These are phyloP conservation scores for Gerris buenoi DNA, from an alignment of 1,140 invertebrate species.

Conservation along the genomic window DNA sequence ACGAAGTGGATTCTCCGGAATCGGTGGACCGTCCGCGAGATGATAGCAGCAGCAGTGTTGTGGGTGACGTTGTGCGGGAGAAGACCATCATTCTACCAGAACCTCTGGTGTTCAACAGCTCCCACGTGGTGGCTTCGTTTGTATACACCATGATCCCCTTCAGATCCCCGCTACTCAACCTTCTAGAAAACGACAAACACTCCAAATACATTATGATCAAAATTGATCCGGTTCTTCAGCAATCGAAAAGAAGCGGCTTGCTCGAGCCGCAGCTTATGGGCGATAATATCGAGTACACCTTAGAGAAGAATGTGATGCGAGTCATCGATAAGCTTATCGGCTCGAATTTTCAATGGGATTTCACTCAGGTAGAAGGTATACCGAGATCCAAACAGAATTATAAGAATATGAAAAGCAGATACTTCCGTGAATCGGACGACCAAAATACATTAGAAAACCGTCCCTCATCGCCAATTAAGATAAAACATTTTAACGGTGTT, in stretches of 20 bases:
- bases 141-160: background rate
- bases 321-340: background rate
- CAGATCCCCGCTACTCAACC: background rate
- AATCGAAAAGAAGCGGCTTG: background rate
- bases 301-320: background rate
- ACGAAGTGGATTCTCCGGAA: no score
- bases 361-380: no score
- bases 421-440: no score
- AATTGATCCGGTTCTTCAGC: background rate
- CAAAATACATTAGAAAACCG: no score
- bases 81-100: background rate
- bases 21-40: no score
- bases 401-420: no score
- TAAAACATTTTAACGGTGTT: no score
- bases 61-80: background rate
- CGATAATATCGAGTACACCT: background rate
- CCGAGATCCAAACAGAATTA: no score
- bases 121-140: background rate
- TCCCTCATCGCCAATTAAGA: no score
- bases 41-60: no score
- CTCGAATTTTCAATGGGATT: no score
- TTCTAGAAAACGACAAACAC: background rate
- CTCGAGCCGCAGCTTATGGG: background rate
- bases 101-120: background rate
- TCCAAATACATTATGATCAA: conserved; percentile 1